phyloP scores from a whole-genome alignment of 2,113 vertebrate species.

The Coptodon bakossiorum region DNA sequence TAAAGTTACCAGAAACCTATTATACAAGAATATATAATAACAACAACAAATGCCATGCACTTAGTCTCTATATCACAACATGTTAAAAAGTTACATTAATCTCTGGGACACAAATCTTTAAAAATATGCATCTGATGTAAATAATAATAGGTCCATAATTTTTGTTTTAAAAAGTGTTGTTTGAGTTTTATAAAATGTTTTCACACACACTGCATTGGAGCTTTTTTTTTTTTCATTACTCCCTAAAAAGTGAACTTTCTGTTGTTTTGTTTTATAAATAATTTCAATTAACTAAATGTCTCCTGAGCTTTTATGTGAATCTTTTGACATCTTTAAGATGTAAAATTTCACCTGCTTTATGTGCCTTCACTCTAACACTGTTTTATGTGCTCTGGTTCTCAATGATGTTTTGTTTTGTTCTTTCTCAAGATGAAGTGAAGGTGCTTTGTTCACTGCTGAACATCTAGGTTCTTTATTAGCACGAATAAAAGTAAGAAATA shows the following conservation, averaged over 20 bases:
- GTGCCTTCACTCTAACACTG: background rate
- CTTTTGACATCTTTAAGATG: background rate
- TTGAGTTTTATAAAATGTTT: background rate
- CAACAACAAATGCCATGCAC: background rate
- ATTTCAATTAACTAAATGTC: background rate
- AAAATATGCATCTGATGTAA: background rate
- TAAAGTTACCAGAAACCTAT: background rate
- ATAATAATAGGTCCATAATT: background rate
- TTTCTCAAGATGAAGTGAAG: background rate
- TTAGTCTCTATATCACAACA: background rate
- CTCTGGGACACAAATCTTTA: background rate
- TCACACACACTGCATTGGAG: background rate
- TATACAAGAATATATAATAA: background rate
- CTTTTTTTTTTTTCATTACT: background rate
- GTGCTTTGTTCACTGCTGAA: rapidly evolving
- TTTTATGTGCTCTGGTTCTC: background rate
- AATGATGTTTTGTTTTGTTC: background rate
- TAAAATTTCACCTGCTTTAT: rapidly evolving
- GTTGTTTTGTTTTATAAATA: background rate
- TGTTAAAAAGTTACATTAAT: background rate
- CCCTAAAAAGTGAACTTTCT: background rate
- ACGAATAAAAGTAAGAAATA: background rate
- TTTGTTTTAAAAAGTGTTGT: background rate
- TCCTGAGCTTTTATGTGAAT: background rate
- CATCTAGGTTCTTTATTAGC: background rate